Evolutionary conservation across 2,113 vertebrate species (phyloP).

Genomic region (Anarrhichthys ocellatus): DNA sequence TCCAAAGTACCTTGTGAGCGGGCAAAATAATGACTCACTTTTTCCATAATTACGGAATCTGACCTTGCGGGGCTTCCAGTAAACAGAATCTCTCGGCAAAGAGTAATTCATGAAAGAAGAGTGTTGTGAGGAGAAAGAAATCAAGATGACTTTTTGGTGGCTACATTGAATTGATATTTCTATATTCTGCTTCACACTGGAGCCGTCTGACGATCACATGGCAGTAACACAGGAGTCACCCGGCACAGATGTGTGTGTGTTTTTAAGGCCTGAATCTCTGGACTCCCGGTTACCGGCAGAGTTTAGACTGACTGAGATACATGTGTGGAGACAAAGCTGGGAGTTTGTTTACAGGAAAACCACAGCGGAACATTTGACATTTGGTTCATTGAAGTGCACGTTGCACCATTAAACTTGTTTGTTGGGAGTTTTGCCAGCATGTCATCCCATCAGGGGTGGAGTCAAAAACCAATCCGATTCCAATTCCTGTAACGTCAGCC

Average conservation of each 20-base stretch:
- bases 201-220: neutral
- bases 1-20: conserved; percentile 59
- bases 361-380: neutral
- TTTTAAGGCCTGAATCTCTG: neutral
- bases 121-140: conserved; percentile 1
- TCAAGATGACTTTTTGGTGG: too few species aligned
- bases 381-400: neutral
- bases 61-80: conserved; percentile 29
- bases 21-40: conserved; percentile 68
- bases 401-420: neutral
- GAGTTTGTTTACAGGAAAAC: conserved; percentile 4
- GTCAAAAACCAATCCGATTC: neutral
- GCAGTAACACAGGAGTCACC: neutral
- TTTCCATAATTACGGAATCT: conserved; percentile 61
- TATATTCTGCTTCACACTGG: neutral
- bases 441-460: neutral
- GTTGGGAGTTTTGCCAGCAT: neutral
- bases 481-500: neutral
- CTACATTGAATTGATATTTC: neutral
- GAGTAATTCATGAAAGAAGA: neutral
- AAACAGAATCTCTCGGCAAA: conserved; percentile 43
- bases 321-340: neutral
- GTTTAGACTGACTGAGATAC: neutral
- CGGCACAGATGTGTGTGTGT: conserved; percentile 3
- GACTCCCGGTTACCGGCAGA: neutral